Conservation (phyloP, 1,140 invertebrate species). For the Polyergus mexicanus region DNA sequence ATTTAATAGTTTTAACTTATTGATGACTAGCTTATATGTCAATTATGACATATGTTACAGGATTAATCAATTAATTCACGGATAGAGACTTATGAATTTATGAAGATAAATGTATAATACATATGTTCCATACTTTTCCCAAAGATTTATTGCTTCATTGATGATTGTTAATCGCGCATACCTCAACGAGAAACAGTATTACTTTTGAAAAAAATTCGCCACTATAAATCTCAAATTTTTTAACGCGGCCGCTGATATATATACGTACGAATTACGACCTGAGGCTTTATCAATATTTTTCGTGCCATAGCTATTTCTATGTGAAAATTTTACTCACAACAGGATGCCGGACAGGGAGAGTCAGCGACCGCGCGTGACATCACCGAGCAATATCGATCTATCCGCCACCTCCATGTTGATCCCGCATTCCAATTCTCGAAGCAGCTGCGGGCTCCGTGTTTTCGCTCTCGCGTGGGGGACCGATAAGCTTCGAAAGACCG, state of each 20-base stretch:
- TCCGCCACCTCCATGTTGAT: constrained; percentile 81
- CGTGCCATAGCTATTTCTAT: background rate
- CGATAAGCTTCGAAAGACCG: background rate
- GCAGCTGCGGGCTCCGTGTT: constrained; percentile 71
- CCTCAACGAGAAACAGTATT: background rate
- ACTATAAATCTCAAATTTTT: constrained; percentile 58
- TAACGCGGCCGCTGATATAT: constrained; percentile 39
- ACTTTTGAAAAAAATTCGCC: constrained; percentile 43
- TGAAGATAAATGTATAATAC: background rate
- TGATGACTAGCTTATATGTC: background rate
- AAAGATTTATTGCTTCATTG: background rate
- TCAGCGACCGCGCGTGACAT: constrained; percentile 76
- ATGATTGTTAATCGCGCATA: background rate
- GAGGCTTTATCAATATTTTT: background rate
- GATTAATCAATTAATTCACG: background rate
- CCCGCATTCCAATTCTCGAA: constrained; percentile 77
- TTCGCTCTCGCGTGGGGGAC: background rate
- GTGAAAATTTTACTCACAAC: constrained; percentile 71
- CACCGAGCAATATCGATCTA: constrained; percentile 76
- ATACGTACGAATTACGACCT: background rate
- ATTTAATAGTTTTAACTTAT: background rate
- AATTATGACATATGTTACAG: constrained; percentile 3
- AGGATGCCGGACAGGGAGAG: constrained; percentile 68
- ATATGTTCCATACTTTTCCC: background rate
- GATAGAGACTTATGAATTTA: background rate